A percentile compares a stretch with the other conserved stretches of the same genome.
These are phyloP conservation scores for Hemicentrotus pulcherrimus DNA, from an alignment of 35 echinoderm and acorn worm genomes.

Conservation along the genomic window DNA sequence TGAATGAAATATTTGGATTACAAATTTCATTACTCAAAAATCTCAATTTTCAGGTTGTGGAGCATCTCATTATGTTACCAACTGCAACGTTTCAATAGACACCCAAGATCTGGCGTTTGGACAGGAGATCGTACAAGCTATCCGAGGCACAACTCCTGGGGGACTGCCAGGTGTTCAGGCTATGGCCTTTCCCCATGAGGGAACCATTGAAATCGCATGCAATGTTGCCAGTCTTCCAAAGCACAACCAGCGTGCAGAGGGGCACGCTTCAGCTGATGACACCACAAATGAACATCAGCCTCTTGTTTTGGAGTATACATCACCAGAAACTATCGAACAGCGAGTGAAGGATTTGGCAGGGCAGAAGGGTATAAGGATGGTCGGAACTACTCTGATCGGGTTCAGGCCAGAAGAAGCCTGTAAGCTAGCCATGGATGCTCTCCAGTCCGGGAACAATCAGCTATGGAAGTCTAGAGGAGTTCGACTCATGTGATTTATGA, in stretches of 20 bases:
- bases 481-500: constrained; percentile 50
- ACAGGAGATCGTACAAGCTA: constrained; percentile 62
- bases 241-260: too few relatives aligned
- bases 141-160: constrained; percentile 67
- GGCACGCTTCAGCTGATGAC: too few relatives aligned
- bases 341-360: constrained; percentile 65
- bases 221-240: constrained; percentile 69
- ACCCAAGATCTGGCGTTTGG: constrained; percentile 66
- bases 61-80: constrained; percentile 85
- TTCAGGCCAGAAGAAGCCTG: constrained; percentile 86
- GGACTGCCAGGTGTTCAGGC: constrained; percentile 83
- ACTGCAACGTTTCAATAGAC: constrained; percentile 89
- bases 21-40: neutral
- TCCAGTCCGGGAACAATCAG: constrained; percentile 58
- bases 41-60: constrained; percentile 73
- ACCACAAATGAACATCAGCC: neutral
- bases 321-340: constrained; percentile 60
- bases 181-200: constrained; percentile 90
- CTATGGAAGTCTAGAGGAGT: constrained; percentile 66
- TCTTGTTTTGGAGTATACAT: constrained; percentile 45
- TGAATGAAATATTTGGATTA: neutral
- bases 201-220: constrained; percentile 88
- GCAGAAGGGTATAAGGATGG: constrained; percentile 45
- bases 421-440: constrained; percentile 56
- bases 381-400: constrained; percentile 81